Evolutionary conservation across 2,888 invertebrate species (phyloP), one percentile per base, ranked within the genome.

Genomic region (Cryptophagus acutangulus): DNA sequence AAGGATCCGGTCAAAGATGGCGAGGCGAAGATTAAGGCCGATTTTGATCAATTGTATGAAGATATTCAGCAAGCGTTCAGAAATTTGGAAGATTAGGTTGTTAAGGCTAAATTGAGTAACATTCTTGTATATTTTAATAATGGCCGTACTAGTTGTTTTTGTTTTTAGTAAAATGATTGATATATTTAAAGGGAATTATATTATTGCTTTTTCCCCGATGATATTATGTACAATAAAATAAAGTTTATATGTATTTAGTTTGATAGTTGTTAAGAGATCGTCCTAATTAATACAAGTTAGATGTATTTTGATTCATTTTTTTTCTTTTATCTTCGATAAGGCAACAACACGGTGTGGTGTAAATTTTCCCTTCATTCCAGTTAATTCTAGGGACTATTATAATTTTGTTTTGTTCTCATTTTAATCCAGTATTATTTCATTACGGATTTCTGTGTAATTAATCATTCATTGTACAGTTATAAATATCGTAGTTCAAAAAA

Each of bases 1-100:
- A 96, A 95, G 83, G 96, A 99, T 73, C 97, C 99, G 31, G 90
- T 93, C 16, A 94, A 93, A 72, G 97, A 99, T 59, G 97, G 97
- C 40, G 97, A 99, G 71, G 83, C 84, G 9, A 97, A 96, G 74
- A 95, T 99, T 71, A 90, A 89, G 72, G 84, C 88, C 33, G 96
- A 97, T 65, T 96, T 90, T 71, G 97, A 99, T 69, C 95, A 95
- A 65, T 75, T 99, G 40, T 78, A 92, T 61, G 99, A 99, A 72
- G 92, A 94, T 69, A 92, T 99, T 78, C 90, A 93, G 60, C 88
- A 89, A 66, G 90, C 92, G 59, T 99, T 99, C 81, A 87, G 97
- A 71, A 96, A 95, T 77, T 78, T 99, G 65, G 97, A 99, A 77
- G 97, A 99, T 73, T 94, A 91, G 77, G 18, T 29, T 20, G 17